These are phyloP conservation scores for Threskiornis aethiopicus DNA, from an alignment of 2,797 vertebrate species.

Conservation along the genomic window DNA sequence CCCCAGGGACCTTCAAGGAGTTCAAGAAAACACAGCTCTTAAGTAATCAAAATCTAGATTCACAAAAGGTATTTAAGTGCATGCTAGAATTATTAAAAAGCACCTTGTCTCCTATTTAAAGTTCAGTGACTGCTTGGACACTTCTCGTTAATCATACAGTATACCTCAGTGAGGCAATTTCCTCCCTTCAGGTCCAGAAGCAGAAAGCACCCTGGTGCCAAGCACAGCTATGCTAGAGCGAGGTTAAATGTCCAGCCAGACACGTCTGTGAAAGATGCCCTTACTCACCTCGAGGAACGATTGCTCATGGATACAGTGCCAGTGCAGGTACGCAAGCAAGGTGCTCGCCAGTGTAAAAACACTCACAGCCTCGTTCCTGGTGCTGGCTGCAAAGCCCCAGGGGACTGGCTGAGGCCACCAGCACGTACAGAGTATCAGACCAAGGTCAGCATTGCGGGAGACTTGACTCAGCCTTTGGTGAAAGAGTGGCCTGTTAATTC, in stretches of 20 bases:
- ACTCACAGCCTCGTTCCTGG: background rate
- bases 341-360: background rate
- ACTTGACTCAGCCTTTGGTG: background rate
- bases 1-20: background rate
- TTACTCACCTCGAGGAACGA: fast-evolving
- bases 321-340: fast-evolving
- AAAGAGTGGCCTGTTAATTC: background rate
- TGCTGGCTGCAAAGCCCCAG: background rate
- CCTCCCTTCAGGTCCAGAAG: background rate
- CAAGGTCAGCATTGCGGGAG: background rate
- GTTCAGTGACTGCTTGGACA: background rate
- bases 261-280: background rate
- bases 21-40: fast-evolving
- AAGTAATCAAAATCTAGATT: background rate
- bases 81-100: background rate
- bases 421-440: background rate
- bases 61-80: background rate
- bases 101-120: background rate
- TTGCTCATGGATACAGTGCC: fast-evolving
- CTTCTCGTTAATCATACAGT: background rate
- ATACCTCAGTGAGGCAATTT: background rate
- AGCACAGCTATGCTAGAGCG: fast-evolving
- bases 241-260: background rate
- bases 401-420: background rate
- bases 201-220: background rate